Percentiles rank a stretch among this genome's conserved stretches.
phyloP scores from a whole-genome alignment of 2,113 vertebrate species.

The Crotalus horridus region DNA sequence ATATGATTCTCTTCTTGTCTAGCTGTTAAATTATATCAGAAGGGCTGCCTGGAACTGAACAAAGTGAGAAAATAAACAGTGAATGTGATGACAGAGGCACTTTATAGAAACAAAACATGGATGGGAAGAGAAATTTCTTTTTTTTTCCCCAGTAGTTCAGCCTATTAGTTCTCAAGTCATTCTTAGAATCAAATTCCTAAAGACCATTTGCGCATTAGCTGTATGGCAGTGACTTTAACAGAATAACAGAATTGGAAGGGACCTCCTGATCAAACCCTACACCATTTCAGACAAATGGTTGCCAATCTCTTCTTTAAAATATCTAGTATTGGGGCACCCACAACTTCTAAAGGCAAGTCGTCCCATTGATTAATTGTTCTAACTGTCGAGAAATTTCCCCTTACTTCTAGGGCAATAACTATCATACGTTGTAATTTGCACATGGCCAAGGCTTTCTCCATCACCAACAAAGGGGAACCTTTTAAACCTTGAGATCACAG shows the following conservation, averaged over 20 bases:
- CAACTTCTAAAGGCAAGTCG: too few relatives aligned
- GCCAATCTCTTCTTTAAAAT: too few relatives aligned
- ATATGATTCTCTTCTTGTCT: slow-evolving; percentile 5
- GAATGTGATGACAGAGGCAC: background rate
- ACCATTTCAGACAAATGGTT: too few relatives aligned
- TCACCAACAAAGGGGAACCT: background rate
- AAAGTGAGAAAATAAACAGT: background rate
- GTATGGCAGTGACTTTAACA: background rate
- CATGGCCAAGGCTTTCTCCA: background rate
- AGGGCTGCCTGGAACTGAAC: background rate
- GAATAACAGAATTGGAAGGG: too few relatives aligned
- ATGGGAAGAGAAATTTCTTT: background rate
- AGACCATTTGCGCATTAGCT: background rate
- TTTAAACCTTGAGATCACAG: background rate
- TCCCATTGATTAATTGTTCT: too few relatives aligned
- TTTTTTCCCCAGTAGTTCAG: too few relatives aligned
- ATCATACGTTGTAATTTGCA: background rate
- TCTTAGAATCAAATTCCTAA: background rate
- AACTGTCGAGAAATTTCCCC: too few relatives aligned
- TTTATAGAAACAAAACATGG: background rate
- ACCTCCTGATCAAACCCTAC: too few relatives aligned
- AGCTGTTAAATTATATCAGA: background rate
- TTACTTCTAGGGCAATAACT: background rate
- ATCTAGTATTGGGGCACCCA: too few relatives aligned
- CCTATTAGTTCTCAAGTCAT: background rate